Conservation (phyloP, 2,113 vertebrate species). For the Pantherophis guttatus region DNA sequence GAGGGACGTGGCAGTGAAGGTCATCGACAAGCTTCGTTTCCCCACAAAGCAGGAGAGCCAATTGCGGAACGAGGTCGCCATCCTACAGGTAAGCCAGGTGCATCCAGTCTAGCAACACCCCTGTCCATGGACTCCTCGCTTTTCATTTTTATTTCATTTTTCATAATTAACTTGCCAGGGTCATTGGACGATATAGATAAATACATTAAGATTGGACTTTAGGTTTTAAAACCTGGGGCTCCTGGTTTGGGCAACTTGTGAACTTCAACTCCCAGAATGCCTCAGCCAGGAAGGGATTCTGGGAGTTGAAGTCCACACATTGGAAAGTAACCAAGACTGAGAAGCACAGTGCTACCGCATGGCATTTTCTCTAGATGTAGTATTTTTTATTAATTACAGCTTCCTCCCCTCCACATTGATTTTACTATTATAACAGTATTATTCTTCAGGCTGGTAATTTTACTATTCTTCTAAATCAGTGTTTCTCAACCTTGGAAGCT, state of each 20-base stretch:
- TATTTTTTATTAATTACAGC: background rate
- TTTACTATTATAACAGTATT: background rate
- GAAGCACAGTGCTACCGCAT: background rate
- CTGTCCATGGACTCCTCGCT: background rate
- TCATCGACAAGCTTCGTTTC: constrained; percentile 84
- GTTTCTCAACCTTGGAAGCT: too few relatives aligned
- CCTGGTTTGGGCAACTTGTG: too few relatives aligned
- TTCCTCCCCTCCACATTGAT: background rate
- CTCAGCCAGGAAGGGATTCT: too few relatives aligned
- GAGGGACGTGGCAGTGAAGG: constrained; percentile 77
- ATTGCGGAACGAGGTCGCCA: constrained; percentile 80
- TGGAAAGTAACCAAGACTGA: too few relatives aligned
- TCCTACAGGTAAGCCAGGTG: constrained; percentile 73
- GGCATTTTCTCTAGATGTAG: background rate
- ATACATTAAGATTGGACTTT: background rate
- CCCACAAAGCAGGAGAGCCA: constrained; percentile 78
- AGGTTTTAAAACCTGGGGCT: background rate
- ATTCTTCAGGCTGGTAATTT: background rate
- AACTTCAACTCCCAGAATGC: too few relatives aligned
- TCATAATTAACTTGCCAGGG: background rate
- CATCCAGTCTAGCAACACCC: background rate
- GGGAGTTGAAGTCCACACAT: too few relatives aligned
- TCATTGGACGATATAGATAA: background rate
- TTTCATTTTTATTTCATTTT: background rate
- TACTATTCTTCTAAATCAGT: background rate